Evolutionary conservation across 2,797 vertebrate genomes (phyloP).

Genomic region (Myiotriccus ornatus): DNA sequence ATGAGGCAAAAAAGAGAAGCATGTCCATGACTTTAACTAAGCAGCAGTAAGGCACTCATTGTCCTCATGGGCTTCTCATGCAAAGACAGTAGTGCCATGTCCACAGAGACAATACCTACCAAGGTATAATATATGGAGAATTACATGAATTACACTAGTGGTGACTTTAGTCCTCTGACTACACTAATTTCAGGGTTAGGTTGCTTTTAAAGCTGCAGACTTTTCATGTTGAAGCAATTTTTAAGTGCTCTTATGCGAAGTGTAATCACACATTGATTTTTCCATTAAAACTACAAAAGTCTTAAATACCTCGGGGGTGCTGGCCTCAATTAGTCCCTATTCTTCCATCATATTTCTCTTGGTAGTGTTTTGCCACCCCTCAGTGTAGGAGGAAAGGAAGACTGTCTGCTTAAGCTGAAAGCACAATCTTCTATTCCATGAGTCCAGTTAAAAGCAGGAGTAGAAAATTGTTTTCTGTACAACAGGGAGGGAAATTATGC

Average conservation of each 20-base stretch:
- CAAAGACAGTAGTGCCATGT: neutral
- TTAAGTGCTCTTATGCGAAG: slow-evolving; percentile 39
- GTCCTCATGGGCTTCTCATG: neutral
- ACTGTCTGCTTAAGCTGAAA: slow-evolving; percentile 23
- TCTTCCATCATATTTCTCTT: slow-evolving; percentile 28
- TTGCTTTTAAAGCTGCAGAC: slow-evolving; percentile 7
- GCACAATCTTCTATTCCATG: slow-evolving; percentile 7
- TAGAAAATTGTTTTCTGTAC: slow-evolving; percentile 42
- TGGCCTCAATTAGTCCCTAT: slow-evolving; percentile 50
- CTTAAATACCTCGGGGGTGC: slow-evolving; percentile 39
- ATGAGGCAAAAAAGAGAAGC: neutral
- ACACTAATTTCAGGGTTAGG: neutral
- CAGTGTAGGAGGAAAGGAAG: neutral
- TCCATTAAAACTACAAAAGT: slow-evolving; percentile 64
- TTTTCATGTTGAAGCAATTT: slow-evolving; percentile 29
- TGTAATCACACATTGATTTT: slow-evolving; percentile 67
- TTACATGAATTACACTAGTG: neutral
- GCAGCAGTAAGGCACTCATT: neutral
- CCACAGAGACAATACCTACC: neutral
- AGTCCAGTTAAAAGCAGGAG: slow-evolving; percentile 54
- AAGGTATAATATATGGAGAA: neutral
- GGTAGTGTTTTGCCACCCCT: slow-evolving; percentile 30
- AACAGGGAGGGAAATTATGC: slow-evolving; percentile 31
- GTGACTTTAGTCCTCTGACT: neutral
- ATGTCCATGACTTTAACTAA: neutral